Evolutionary conservation across 2,113 vertebrate genomes (phyloP), one percentile per base, ranked within the genome.

Genomic region (Phodopus roborovskii): DNA sequence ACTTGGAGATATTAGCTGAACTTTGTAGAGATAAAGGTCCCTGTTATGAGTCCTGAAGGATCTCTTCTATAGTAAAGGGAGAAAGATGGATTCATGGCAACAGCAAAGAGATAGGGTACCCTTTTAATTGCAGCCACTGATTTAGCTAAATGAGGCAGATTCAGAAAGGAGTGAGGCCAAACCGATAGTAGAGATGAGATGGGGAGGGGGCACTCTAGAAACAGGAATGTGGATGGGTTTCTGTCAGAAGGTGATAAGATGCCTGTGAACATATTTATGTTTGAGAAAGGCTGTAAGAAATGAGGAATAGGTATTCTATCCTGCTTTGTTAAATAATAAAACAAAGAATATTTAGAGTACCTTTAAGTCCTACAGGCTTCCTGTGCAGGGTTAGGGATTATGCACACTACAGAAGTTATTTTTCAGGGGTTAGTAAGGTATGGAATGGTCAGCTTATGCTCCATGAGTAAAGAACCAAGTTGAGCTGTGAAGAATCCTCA

Each of bases 271-370:
- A 42, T 10, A 45, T n/a, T 42, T 22, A 16, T 81, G 53, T 20
- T 93, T 81, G 58, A 73, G 9, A 94, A 94, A 48, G 62, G 93
- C 12, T 70, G 19, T 12, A 53, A 20, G n/a, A 77, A 71, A 92
- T 1, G 3, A 36, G 94, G 66, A 73, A 24, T 22, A 36, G 12
- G 64, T 16, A 22, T 56, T 66, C 50, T 48, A 68, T 58, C 4
- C 39, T 90, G 50, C 64, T 66, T 82, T 75, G 58, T 66, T 50
- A 58, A 90, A 86, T 64, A 95, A 20, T 81, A 85, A 77, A 60
- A 77, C 30, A 58, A 39, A 42, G 26, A 2, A 22, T 91, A 82
- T 10, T 87, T 79, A 58, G 39, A 83, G 66, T 39, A 5, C 8
- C 48, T 48, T 75, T 78, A 48, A 53, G 15, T 50, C 28, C 45